Evolutionary conservation across 2,113 vertebrate species (phyloP).

Genomic region (Alethe castanea): DNA sequence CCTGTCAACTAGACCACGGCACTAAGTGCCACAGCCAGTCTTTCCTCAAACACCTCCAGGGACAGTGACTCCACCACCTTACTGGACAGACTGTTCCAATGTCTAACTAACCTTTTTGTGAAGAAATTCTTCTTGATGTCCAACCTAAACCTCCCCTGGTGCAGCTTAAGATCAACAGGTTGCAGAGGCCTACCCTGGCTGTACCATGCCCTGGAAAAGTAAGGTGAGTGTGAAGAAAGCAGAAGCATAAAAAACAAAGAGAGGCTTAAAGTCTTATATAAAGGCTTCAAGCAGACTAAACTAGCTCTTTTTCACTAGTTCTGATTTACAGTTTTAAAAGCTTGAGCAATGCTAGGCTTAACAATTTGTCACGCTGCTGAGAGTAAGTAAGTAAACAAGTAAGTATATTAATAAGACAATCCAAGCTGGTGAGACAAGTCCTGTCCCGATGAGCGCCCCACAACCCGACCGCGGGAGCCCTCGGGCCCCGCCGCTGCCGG

Average conservation of each 20-base stretch:
- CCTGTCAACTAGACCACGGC: neutral
- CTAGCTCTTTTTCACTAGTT: neutral
- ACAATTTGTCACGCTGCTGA: neutral
- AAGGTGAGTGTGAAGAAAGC: fast-evolving
- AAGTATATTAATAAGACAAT: neutral
- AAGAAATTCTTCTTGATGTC: neutral
- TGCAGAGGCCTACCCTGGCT: fast-evolving
- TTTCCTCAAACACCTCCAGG: neutral
- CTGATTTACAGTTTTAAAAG: neutral
- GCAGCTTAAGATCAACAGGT: neutral
- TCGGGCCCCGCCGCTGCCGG: too few relatives aligned
- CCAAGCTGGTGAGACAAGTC: too few relatives aligned
- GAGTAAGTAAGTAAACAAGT: neutral
- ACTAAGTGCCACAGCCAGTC: neutral
- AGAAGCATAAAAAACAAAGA: neutral
- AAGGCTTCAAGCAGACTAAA: neutral
- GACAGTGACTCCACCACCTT: neutral
- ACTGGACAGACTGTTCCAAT: neutral
- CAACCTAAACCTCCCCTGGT: neutral
- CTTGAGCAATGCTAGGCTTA: neutral
- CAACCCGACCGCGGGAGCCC: neutral
- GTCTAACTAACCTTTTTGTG: too few relatives aligned
- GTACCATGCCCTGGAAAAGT: fast-evolving
- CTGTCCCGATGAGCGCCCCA: too few relatives aligned
- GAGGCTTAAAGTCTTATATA: neutral